Conservation (phyloP, 2,888 invertebrate species). For the Pterostichus madidus region DNA sequence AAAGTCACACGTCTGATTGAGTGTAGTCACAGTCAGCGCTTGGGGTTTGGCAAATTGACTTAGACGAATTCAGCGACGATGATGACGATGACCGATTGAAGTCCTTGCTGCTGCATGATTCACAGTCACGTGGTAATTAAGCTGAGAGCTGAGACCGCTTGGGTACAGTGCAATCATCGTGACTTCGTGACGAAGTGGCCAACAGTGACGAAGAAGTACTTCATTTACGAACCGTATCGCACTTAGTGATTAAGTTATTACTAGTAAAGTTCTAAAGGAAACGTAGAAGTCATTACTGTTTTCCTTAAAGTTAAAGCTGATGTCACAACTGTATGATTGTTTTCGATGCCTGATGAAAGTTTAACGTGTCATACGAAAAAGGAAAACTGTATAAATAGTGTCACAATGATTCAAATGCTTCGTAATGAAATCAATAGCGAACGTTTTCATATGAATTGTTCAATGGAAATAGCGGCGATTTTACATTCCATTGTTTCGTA, state of each 20-base stretch:
- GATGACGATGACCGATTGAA: not conserved
- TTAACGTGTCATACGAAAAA: too few relatives aligned
- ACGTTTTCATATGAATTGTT: too few relatives aligned
- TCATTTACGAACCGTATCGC: not conserved
- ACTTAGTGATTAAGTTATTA: constrained; percentile 1
- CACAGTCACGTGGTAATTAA: not conserved
- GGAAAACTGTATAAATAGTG: too few relatives aligned
- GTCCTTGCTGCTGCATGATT: constrained; percentile 6
- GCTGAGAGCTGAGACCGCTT: constrained; percentile 5
- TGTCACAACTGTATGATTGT: too few relatives aligned
- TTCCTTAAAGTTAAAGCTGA: not conserved
- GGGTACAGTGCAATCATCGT: constrained; percentile 3
- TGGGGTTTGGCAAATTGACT: not conserved
- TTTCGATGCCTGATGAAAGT: too few relatives aligned
- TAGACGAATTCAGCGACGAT: not conserved
- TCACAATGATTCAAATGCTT: too few relatives aligned
- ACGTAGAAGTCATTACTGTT: not conserved
- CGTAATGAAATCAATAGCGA: too few relatives aligned
- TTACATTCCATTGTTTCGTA: too few relatives aligned
- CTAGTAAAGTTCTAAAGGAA: not conserved
- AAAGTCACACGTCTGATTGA: not conserved
- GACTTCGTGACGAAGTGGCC: not conserved
- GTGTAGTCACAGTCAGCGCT: not conserved
- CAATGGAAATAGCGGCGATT: too few relatives aligned
- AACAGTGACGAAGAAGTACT: constrained; percentile 11